phyloP scores from a whole-genome alignment of 2,113 vertebrate species.

The Charadrius vociferus region DNA sequence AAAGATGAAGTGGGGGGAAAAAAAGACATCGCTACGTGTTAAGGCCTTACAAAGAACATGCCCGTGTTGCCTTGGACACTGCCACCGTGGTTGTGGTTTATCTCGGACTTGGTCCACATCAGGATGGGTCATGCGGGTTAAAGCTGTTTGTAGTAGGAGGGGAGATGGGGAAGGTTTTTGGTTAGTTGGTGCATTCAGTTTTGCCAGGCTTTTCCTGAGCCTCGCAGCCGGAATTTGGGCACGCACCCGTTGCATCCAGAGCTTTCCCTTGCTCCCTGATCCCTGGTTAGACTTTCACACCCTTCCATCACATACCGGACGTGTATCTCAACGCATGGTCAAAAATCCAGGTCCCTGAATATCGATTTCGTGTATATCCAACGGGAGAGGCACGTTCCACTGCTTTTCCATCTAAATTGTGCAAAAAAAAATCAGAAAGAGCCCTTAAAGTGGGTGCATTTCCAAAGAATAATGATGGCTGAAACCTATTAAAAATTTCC shows the following conservation, averaged over 20 bases:
- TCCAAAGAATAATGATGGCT: slow-evolving; percentile 25
- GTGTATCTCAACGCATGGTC: slow-evolving; percentile 68
- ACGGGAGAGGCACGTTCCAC: slow-evolving; percentile 52
- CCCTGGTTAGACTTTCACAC: slow-evolving; percentile 47
- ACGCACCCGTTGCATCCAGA: background rate
- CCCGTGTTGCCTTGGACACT: background rate
- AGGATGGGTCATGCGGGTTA: background rate
- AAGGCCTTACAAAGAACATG: background rate
- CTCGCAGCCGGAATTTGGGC: background rate
- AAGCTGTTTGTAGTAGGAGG: background rate
- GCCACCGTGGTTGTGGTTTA: background rate
- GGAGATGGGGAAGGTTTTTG: background rate
- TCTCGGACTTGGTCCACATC: background rate
- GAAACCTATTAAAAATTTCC: slow-evolving; percentile 23
- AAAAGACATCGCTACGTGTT: background rate
- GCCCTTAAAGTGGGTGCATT: slow-evolving; percentile 57
- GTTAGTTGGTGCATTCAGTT: slow-evolving; percentile 22
- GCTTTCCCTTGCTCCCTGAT: slow-evolving; percentile 4
- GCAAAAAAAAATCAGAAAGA: slow-evolving; percentile 67
- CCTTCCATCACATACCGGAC: slow-evolving; percentile 62
- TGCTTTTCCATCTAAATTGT: slow-evolving; percentile 73
- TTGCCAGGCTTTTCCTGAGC: background rate
- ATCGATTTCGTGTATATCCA: slow-evolving; percentile 62
- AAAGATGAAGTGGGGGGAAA: background rate
- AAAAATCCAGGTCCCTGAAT: slow-evolving; percentile 76